These are phyloP conservation scores for Drosophila cardini DNA, from an alignment of 1,140 invertebrate species.

Conservation along the genomic window DNA sequence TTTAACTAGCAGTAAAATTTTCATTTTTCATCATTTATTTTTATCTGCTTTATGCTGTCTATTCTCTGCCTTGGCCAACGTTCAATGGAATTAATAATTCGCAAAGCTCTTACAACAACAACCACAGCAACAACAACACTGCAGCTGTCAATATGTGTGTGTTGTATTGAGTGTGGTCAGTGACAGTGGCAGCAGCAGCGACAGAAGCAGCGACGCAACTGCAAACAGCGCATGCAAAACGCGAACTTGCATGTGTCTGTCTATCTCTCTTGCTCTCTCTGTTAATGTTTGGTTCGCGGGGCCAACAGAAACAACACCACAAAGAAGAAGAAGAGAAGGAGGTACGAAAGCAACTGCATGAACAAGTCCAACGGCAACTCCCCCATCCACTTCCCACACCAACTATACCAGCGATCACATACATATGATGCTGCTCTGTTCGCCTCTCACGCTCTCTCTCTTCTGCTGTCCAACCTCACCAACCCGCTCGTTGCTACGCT, in stretches of 20 bases:
- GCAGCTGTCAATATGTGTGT: slow-evolving; percentile 52
- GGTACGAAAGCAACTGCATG: slow-evolving; percentile 21
- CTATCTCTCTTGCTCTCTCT: not conserved
- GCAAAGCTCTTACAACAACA: slow-evolving; percentile 13
- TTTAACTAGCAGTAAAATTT: not conserved
- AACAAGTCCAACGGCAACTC: slow-evolving; percentile 16
- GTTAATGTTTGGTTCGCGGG: slow-evolving; percentile 3
- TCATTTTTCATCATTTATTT: slow-evolving; percentile 3
- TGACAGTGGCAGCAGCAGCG: slow-evolving; percentile 47
- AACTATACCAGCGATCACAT: slow-evolving; percentile 24
- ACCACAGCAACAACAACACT: slow-evolving; percentile 14
- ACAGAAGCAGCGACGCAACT: slow-evolving; percentile 22
- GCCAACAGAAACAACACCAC: slow-evolving; percentile 7
- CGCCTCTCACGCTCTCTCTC: not conserved
- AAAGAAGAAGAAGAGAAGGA: slow-evolving; percentile 24
- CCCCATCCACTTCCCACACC: slow-evolving; percentile 3
- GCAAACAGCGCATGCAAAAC: slow-evolving; percentile 49
- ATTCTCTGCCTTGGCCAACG: slow-evolving; percentile 21
- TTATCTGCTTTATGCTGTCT: slow-evolving; percentile 17
- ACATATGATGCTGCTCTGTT: slow-evolving; percentile 18
- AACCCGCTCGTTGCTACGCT: slow-evolving; percentile 16
- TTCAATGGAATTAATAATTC: slow-evolving; percentile 34
- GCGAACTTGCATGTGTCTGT: slow-evolving; percentile 22
- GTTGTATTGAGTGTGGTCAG: slow-evolving; percentile 70
- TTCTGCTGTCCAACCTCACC: slow-evolving; percentile 13